A percentile compares a stretch with the other conserved stretches of the same genome.
These are phyloP conservation scores for Deilephila elpenor DNA, from an alignment of 2,888 invertebrate genomes.

Conservation along the genomic window DNA sequence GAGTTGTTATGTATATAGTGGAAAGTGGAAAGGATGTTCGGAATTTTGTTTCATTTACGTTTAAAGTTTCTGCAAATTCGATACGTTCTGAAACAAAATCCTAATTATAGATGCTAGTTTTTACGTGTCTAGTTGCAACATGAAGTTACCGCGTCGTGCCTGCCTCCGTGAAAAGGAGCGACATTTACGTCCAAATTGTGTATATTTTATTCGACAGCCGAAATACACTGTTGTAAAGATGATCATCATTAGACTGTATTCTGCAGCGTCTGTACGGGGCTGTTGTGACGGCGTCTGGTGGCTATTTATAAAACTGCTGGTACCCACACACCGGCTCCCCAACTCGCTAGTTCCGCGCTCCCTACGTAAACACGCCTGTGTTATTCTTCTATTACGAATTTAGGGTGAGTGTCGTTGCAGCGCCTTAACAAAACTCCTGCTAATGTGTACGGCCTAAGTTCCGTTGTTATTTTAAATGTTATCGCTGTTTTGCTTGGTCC, in stretches of 20 bases:
- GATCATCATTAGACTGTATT: slow-evolving; percentile 41
- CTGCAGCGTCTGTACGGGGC: slow-evolving; percentile 44
- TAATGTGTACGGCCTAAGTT: background rate
- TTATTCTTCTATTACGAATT: slow-evolving; percentile 25
- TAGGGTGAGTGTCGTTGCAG: slow-evolving; percentile 23
- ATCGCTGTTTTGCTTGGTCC: background rate
- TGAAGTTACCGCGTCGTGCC: slow-evolving; percentile 2
- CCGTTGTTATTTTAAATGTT: background rate
- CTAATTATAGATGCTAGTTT: slow-evolving; percentile 1
- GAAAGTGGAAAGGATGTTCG: too few relatives aligned
- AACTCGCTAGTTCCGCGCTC: background rate
- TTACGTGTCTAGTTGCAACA: background rate
- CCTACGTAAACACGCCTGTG: slow-evolving; percentile 23
- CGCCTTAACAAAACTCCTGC: slow-evolving; percentile 2
- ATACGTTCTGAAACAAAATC: background rate
- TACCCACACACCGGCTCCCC: slow-evolving; percentile 29
- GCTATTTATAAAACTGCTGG: slow-evolving; percentile 52
- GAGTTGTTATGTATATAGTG: background rate
- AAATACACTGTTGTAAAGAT: slow-evolving; percentile 33
- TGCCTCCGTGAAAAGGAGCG: background rate
- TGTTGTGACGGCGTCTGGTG: slow-evolving; percentile 50
- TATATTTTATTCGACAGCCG: slow-evolving; percentile 8
- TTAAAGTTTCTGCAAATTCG: too few relatives aligned
- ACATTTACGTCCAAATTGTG: slow-evolving; percentile 1
- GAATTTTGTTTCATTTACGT: too few relatives aligned